Evolutionary conservation across 1,140 invertebrate species (phyloP), one percentile per base, ranked within the genome.

Genomic region (Heliothis subflexa): DNA sequence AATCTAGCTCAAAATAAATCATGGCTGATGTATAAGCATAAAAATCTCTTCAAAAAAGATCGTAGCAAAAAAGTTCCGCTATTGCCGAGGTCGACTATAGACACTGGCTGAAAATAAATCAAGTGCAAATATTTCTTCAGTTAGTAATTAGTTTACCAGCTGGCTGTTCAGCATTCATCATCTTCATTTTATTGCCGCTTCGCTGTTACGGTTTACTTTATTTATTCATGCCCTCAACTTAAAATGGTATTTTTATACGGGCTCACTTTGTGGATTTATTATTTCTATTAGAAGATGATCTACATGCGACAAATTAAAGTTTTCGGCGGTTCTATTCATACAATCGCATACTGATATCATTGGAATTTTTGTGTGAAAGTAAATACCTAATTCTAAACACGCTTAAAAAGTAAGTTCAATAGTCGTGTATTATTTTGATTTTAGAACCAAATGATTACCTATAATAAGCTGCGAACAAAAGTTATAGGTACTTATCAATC

Each of bases 41-140:
- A 9, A 40, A 40, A 40, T 40, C 18, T 55, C 18, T 55, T 25
- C 33, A 18, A 18, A 66, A 18, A 66, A n/a, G 62, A 18, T 12
- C 14, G 33, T 16, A 45, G 33, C 18, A 18, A 57, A 57, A 57
- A 57, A 18, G 25, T 64, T 14, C 54, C 54, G n/a, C 13, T 47
- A 16, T n/a, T 45, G 61, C 14, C 40, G 40, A 47, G 40, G 61
- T 47, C 61, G 45, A 33, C 33, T 3, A 47, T 64, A n/a, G 61
- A 64, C 45, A 45, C 33, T 16, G 61, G 40, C 40, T 64, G 40
- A 18, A 64, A 64, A 64, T 64, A 64, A 64, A 40, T 64, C n/a
- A 12, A 45, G 16, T 12, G 33, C 28, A 61, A 61, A 61, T 33
- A 61, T 28, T 64, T 40, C 40, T 64, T 18, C n/a, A 64, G n/a